These are phyloP conservation scores for Pristionchus arcanus DNA, from an alignment of 2,888 invertebrate species.

Conservation along the genomic window DNA sequence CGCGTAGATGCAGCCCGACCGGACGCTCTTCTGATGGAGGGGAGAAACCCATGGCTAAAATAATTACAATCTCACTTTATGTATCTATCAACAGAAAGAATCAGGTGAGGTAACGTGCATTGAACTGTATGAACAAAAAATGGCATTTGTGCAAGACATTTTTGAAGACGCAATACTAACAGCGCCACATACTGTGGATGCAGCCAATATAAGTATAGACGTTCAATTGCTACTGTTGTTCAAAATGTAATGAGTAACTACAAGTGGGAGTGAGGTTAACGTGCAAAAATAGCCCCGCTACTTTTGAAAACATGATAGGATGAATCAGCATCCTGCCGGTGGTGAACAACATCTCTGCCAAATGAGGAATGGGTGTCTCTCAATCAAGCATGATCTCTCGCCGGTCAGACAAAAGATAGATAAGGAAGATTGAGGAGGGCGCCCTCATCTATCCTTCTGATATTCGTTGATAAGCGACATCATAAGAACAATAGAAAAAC, in stretches of 20 bases:
- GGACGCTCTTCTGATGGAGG: neutral
- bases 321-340: neutral
- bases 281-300: neutral
- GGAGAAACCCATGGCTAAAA: neutral
- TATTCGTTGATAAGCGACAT: neutral
- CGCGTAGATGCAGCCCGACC: constrained; percentile 26
- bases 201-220: too few relatives aligned
- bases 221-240: too few relatives aligned
- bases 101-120: too few relatives aligned
- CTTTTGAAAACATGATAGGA: neutral
- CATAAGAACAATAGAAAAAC: neutral
- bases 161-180: too few relatives aligned
- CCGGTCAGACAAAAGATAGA: neutral
- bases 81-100: neutral
- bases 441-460: neutral
- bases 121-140: too few relatives aligned
- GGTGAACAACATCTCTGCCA: neutral
- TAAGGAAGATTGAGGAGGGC: neutral
- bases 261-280: neutral
- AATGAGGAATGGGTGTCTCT: neutral
- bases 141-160: too few relatives aligned
- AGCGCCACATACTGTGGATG: too few relatives aligned
- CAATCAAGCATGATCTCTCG: neutral
- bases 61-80: neutral
- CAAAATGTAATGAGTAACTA: too few relatives aligned